phyloP scores from a whole-genome alignment of 2,113 vertebrate genomes.

The Aptenodytes patagonicus region DNA sequence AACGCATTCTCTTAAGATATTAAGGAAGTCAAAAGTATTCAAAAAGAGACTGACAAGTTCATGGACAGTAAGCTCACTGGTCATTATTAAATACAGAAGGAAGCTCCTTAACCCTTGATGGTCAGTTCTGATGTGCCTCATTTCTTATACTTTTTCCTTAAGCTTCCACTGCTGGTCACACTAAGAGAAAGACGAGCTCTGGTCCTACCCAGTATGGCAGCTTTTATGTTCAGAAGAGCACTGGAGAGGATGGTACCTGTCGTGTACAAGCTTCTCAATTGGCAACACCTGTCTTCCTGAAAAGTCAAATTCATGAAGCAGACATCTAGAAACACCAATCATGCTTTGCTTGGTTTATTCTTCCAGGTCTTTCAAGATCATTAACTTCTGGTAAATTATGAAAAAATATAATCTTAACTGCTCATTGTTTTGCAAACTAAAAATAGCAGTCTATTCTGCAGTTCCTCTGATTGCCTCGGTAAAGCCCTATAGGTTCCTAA shows the following conservation, averaged over 20 bases:
- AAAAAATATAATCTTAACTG: not conserved
- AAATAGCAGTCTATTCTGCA: not conserved
- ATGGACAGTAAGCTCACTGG: not conserved
- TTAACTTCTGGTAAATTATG: not conserved
- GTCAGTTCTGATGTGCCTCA: not conserved
- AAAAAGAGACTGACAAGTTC: not conserved
- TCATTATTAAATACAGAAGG: not conserved
- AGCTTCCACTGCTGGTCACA: not conserved
- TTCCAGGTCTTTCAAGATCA: not conserved
- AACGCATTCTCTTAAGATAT: not conserved
- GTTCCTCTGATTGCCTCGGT: not conserved
- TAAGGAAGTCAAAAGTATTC: not conserved
- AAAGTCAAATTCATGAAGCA: not conserved
- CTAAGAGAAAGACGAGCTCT: not conserved
- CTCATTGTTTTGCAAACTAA: not conserved
- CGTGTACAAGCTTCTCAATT: not conserved
- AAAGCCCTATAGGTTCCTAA: not conserved
- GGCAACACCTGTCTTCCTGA: not conserved
- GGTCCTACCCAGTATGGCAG: not conserved
- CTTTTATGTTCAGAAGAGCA: not conserved
- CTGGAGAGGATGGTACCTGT: not conserved
- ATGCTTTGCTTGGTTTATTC: not conserved
- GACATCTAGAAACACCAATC: not conserved
- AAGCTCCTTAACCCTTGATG: not conserved
- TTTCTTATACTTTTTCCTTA: not conserved